A percentile compares a stretch with the other conserved stretches of the same genome.
Conservation (phyloP, 1,140 invertebrate genomes). For the Galendromus occidentalis region DNA sequence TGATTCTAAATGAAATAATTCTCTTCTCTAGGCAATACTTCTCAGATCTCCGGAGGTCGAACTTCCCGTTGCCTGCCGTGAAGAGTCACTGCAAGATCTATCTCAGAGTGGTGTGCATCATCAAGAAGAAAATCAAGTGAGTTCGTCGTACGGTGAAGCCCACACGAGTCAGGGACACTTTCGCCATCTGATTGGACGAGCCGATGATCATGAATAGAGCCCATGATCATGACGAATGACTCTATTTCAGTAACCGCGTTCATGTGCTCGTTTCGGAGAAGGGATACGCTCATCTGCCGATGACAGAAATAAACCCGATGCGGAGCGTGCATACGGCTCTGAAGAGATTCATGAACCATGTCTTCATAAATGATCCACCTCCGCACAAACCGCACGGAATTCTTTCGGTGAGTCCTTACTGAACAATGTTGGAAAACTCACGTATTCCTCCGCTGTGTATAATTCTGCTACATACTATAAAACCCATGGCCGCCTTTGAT, state of each 20-base stretch:
- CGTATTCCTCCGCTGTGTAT: too few relatives aligned
- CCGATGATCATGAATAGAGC: too few relatives aligned
- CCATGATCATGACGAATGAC: too few relatives aligned
- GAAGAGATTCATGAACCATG: conserved; percentile 58
- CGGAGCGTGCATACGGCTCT: conserved; percentile 66
- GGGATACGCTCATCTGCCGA: conserved; percentile 54
- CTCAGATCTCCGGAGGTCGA: not conserved
- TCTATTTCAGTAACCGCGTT: conserved; percentile 43
- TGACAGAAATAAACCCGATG: conserved; percentile 64
- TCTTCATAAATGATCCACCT: conserved; percentile 65
- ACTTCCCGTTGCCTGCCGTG: conserved; percentile 40
- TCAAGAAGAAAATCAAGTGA: conserved; percentile 54
- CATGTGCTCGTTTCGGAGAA: conserved; percentile 64
- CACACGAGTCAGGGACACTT: too few relatives aligned
- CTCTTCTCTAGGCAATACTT: conserved; percentile 1
- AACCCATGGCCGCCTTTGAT: too few relatives aligned
- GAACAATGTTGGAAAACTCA: too few relatives aligned
- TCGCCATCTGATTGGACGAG: too few relatives aligned
- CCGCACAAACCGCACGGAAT: conserved; percentile 54
- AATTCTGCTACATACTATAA: too few relatives aligned
- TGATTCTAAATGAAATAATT: too few relatives aligned
- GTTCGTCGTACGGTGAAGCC: too few relatives aligned
- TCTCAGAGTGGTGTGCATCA: conserved; percentile 52
- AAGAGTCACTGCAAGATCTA: conserved; percentile 47
- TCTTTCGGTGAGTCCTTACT: conserved; percentile 15